Percentiles rank a stretch among this genome's conserved stretches.
These are phyloP conservation scores for Cathartes aura DNA, from an alignment of 2,113 vertebrate genomes.

Conservation along the genomic window DNA sequence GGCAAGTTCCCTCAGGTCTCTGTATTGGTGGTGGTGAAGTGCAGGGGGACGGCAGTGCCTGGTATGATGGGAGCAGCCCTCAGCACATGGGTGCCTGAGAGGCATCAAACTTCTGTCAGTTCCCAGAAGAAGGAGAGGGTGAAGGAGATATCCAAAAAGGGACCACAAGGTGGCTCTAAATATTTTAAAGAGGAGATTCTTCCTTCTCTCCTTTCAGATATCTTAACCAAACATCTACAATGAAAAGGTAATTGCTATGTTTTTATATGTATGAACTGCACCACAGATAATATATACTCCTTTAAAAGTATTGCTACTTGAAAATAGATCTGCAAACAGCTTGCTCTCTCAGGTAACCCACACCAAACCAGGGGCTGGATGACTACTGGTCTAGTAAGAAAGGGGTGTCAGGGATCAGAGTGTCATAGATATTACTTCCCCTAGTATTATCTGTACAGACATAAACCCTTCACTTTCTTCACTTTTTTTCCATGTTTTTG, in stretches of 20 bases:
- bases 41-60: background rate
- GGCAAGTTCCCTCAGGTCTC: background rate
- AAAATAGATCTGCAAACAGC: background rate
- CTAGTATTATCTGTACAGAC: background rate
- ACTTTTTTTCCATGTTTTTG: background rate
- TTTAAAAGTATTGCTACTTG: background rate
- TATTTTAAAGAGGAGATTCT: background rate
- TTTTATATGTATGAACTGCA: background rate
- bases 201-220: background rate
- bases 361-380: background rate
- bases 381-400: background rate
- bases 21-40: background rate
- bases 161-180: background rate
- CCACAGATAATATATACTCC: background rate
- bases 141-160: background rate
- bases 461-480: background rate
- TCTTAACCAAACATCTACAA: background rate
- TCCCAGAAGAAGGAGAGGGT: background rate
- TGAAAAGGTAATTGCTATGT: background rate
- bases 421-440: background rate
- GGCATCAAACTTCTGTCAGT: background rate
- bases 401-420: background rate
- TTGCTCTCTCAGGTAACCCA: background rate
- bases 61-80: background rate
- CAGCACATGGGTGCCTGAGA: rapidly evolving